Conservation (phyloP, 2,888 invertebrate species). For the Plemyria rubiginata region DNA sequence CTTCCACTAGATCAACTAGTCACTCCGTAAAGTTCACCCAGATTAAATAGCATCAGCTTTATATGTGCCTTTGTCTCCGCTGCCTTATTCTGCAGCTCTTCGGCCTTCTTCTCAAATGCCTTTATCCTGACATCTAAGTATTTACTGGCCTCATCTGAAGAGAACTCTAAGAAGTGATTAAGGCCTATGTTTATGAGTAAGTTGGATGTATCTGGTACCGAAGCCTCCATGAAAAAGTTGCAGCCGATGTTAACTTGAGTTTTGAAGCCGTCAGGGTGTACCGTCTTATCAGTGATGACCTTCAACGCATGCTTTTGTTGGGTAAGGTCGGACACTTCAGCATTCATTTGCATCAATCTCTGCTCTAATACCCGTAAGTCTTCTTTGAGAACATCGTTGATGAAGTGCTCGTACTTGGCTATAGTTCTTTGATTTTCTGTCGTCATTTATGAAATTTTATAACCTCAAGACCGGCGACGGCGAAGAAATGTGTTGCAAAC, state of each 20-base stretch:
- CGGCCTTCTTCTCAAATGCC: constrained; percentile 86
- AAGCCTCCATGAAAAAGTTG: constrained; percentile 92
- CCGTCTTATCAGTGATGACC: constrained; percentile 83
- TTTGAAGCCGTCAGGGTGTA: constrained; percentile 77
- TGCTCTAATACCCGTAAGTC: constrained; percentile 87
- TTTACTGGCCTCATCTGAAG: constrained; percentile 87
- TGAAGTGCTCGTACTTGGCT: constrained; percentile 87
- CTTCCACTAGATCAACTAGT: not conserved
- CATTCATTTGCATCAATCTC: constrained; percentile 86
- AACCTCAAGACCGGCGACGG: not conserved
- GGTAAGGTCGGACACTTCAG: constrained; percentile 88
- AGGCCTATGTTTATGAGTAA: constrained; percentile 91
- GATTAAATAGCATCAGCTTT: constrained; percentile 89
- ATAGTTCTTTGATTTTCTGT: constrained; percentile 55
- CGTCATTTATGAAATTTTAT: constrained; percentile 50
- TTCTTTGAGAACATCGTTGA: constrained; percentile 91
- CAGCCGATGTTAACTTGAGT: constrained; percentile 91
- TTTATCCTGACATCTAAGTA: constrained; percentile 89
- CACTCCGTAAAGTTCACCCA: constrained; percentile 83
- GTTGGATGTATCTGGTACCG: constrained; percentile 86
- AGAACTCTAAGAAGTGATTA: constrained; percentile 90
- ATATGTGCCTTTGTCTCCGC: constrained; percentile 91
- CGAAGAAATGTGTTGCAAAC: not conserved
- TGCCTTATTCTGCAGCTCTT: constrained; percentile 87
- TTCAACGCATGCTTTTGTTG: constrained; percentile 90